Evolutionary conservation across 2,797 vertebrate species (phyloP).

Genomic region (Girardinus metallicus): DNA sequence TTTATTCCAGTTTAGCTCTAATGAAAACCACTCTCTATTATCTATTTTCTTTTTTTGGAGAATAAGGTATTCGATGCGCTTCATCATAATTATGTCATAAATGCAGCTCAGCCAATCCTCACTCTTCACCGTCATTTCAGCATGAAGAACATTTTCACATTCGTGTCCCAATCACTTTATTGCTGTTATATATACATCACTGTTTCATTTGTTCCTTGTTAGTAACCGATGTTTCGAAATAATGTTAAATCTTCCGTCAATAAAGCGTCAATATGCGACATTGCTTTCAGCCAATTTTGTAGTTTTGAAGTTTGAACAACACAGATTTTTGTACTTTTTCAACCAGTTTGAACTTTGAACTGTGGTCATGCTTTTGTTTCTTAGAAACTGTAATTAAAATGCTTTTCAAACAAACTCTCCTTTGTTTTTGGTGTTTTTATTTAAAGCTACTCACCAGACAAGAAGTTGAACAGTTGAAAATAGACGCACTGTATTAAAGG

Average conservation of each 20-base stretch:
- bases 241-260: not conserved
- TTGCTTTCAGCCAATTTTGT: not conserved
- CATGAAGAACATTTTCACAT: slow-evolving; percentile 31
- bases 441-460: not conserved
- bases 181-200: slow-evolving; percentile 18
- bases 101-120: slow-evolving; percentile 26
- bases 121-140: slow-evolving; percentile 1
- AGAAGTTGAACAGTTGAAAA: not conserved
- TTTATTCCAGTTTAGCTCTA: slow-evolving; percentile 32
- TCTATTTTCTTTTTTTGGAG: not conserved
- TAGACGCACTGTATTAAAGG: too few relatives aligned
- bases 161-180: slow-evolving; percentile 15
- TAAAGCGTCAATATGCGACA: not conserved
- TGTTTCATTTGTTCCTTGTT: not conserved
- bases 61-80: slow-evolving; percentile 33
- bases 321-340: slow-evolving; percentile 19
- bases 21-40: slow-evolving; percentile 40
- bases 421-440: not conserved
- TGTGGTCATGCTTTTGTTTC: slow-evolving; percentile 34
- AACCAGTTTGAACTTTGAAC: slow-evolving; percentile 20
- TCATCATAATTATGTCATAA: slow-evolving; percentile 29
- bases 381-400: slow-evolving; percentile 41
- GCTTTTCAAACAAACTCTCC: slow-evolving; percentile 39
- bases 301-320: not conserved
- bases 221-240: not conserved